Conservation (phyloP, 2,797 vertebrate species). For the Xerus rutilus region DNA sequence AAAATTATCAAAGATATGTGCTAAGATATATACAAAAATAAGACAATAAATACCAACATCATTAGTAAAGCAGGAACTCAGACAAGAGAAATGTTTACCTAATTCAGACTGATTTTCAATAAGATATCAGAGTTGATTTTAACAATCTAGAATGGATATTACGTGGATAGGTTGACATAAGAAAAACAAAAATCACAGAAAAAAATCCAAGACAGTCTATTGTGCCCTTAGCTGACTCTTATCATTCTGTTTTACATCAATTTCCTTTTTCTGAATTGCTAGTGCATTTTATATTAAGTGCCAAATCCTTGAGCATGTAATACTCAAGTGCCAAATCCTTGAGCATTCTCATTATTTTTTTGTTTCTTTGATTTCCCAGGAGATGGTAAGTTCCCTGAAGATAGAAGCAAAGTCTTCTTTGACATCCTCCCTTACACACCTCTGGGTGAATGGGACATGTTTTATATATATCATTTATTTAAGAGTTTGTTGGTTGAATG, state of each 20-base stretch:
- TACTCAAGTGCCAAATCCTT: not conserved
- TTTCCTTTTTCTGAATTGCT: not conserved
- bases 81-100: not conserved
- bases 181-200: not conserved
- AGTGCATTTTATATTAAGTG: not conserved
- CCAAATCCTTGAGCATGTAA: not conserved
- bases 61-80: not conserved
- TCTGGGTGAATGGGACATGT: not conserved
- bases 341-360: not conserved
- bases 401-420: not conserved
- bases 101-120: not conserved
- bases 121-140: constrained; percentile 30
- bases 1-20: not conserved
- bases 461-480: not conserved
- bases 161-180: not conserved
- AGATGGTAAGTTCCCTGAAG: not conserved
- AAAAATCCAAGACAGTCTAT: not conserved
- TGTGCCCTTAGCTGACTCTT: not conserved
- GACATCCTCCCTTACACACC: not conserved
- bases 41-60: not conserved
- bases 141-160: not conserved
- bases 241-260: not conserved
- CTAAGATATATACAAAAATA: not conserved
- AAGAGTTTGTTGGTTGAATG: not conserved
- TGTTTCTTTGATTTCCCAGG: not conserved